Percentiles rank a stretch among this genome's conserved stretches.
Conservation (phyloP, 2,797 vertebrate genomes). For the Sebastiscus tertius region DNA sequence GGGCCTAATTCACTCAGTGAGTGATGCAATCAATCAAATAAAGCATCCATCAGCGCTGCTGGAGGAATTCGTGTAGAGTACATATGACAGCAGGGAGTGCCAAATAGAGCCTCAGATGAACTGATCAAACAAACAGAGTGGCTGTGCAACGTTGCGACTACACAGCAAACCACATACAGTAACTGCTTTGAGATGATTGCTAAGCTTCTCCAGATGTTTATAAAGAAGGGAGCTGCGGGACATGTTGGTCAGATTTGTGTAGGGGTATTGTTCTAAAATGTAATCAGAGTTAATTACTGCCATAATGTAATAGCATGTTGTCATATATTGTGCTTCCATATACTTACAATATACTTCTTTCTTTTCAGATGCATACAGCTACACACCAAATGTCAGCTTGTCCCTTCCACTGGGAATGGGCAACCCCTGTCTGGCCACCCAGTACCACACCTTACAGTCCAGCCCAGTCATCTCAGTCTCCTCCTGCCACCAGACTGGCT, state of each 20-base stretch:
- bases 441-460: constrained; percentile 92
- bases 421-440: constrained; percentile 87
- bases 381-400: constrained; percentile 87
- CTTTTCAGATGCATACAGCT: constrained; percentile 92
- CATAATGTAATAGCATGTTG: constrained; percentile 11
- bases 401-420: constrained; percentile 87
- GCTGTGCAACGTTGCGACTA: constrained; percentile 49
- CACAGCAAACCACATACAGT: constrained; percentile 49
- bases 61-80: constrained; percentile 75
- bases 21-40: constrained; percentile 83
- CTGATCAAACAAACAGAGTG: constrained; percentile 70
- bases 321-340: neutral
- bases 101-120: constrained; percentile 66
- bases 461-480: constrained; percentile 89
- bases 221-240: constrained; percentile 17
- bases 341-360: constrained; percentile 27
- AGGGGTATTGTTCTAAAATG: constrained; percentile 47
- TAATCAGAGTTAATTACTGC: constrained; percentile 36
- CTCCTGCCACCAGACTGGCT: constrained; percentile 86
- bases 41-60: constrained; percentile 75
- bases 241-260: constrained; percentile 37
- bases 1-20: constrained; percentile 81
- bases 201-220: constrained; percentile 65
- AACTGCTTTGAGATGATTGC: constrained; percentile 62
- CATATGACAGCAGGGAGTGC: constrained; percentile 74